Percentiles rank a stretch among this genome's conserved stretches.
Conservation (phyloP, 2,113 vertebrate genomes). For the Thryonomys swinderianus region DNA sequence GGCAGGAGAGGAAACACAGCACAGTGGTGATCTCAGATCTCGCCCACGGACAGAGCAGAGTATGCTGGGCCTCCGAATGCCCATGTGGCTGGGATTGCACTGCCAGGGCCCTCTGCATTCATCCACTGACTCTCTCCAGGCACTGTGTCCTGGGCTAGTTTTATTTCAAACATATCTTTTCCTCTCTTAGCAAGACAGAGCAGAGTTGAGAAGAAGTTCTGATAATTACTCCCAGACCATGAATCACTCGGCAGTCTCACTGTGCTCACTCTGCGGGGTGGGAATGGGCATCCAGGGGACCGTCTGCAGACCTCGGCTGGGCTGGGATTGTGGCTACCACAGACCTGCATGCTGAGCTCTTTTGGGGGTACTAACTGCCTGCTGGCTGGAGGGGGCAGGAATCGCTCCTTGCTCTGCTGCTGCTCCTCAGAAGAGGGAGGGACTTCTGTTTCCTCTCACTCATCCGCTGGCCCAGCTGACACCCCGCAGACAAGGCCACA, state of each 20-base stretch:
- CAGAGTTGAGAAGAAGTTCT: slow-evolving; percentile 66
- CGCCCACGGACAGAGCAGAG: too few relatives aligned
- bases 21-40: too few relatives aligned
- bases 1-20: not conserved
- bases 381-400: too few relatives aligned
- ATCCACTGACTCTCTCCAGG: slow-evolving; percentile 72
- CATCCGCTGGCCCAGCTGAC: not conserved
- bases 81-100: not conserved
- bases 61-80: not conserved
- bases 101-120: slow-evolving; percentile 28
- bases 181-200: slow-evolving; percentile 56
- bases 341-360: not conserved
- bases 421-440: not conserved
- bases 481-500: rapidly evolving
- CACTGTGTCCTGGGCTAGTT: slow-evolving; percentile 56
- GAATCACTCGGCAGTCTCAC: slow-evolving; percentile 49
- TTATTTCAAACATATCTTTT: slow-evolving; percentile 60
- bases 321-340: not conserved
- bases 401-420: not conserved
- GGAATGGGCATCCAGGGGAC: not conserved
- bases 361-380: not conserved
- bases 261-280: not conserved
- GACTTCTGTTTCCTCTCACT: not conserved
- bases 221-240: slow-evolving; percentile 62
- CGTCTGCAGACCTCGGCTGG: not conserved